phyloP scores from a whole-genome alignment of 2,888 invertebrate species.

The Megaustenia siamemsis region DNA sequence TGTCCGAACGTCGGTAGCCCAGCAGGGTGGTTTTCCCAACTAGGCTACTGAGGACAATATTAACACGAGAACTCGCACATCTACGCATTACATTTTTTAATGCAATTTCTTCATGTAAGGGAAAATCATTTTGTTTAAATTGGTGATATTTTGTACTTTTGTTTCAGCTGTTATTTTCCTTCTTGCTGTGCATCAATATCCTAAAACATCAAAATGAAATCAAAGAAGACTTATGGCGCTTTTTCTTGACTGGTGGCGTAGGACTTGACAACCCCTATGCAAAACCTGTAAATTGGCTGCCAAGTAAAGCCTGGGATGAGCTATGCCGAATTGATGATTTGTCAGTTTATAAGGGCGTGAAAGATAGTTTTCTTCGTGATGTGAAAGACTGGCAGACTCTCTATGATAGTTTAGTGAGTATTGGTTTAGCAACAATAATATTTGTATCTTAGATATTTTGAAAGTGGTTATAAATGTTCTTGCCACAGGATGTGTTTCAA shows the following conservation, averaged over 20 bases:
- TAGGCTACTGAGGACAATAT: too few species aligned
- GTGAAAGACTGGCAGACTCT: conserved; percentile 84
- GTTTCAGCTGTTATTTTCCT: conserved; percentile 80
- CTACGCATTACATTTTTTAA: too few species aligned
- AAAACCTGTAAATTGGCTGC: conserved; percentile 91
- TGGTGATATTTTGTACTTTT: too few species aligned
- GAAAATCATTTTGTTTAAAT: too few species aligned
- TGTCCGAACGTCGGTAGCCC: too few species aligned
- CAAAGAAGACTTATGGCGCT: conserved; percentile 88
- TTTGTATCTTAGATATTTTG: too few species aligned
- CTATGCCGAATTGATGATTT: conserved; percentile 79
- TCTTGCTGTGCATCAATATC: conserved; percentile 81
- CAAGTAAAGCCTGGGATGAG: conserved; percentile 85
- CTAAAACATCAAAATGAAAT: conserved; percentile 79
- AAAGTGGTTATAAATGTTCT: too few species aligned
- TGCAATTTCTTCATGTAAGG: too few species aligned
- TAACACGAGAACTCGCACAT: too few species aligned
- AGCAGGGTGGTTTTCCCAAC: too few species aligned
- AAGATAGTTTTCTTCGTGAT: conserved; percentile 75
- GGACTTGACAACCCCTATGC: conserved; percentile 88
- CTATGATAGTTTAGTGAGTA: conserved; percentile 84
- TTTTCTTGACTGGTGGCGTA: conserved; percentile 91
- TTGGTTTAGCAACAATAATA: too few species aligned
- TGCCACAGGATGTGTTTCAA: too few species aligned
- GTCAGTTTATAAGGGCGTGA: conserved; percentile 75